A percentile compares a stretch with the other conserved stretches of the same genome.
These are phyloP conservation scores for Sebastes nivosus DNA, from an alignment of 2,797 vertebrate species.

Conservation along the genomic window DNA sequence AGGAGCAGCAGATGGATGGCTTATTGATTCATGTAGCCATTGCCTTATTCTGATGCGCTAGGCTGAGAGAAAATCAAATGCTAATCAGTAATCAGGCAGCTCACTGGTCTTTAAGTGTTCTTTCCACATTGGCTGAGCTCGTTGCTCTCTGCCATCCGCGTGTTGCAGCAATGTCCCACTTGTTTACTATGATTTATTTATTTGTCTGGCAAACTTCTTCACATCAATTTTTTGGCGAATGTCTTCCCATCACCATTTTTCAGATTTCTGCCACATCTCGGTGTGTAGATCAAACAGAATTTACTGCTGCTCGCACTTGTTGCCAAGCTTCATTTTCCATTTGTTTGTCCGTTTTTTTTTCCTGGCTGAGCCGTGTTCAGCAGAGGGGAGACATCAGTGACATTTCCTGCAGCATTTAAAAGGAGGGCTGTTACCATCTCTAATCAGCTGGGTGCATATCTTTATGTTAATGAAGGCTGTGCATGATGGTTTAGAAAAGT, in stretches of 20 bases:
- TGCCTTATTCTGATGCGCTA: slow-evolving; percentile 22
- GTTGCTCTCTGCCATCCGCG: neutral
- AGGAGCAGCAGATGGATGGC: slow-evolving; percentile 42
- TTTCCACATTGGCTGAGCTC: slow-evolving; percentile 22
- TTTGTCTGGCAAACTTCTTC: slow-evolving; percentile 12
- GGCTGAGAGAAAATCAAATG: slow-evolving; percentile 47
- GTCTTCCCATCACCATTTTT: neutral
- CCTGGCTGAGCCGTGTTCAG: neutral
- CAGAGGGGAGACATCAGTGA: slow-evolving; percentile 24
- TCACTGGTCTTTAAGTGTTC: slow-evolving; percentile 14
- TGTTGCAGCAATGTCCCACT: slow-evolving; percentile 20
- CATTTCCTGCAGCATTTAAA: slow-evolving; percentile 51
- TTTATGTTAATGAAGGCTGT: slow-evolving; percentile 34
- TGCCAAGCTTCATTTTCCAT: slow-evolving; percentile 13
- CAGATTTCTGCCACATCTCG: neutral
- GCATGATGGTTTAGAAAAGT: slow-evolving; percentile 1
- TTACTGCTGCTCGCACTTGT: slow-evolving; percentile 16
- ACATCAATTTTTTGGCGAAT: neutral
- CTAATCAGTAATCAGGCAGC: slow-evolving; percentile 31
- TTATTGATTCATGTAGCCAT: slow-evolving; percentile 39
- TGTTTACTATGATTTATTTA: slow-evolving; percentile 35
- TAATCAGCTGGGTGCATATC: slow-evolving; percentile 43
- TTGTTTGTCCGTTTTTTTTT: slow-evolving; percentile 1
- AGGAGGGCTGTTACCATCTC: slow-evolving; percentile 12
- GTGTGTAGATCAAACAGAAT: slow-evolving; percentile 10